Evolutionary conservation across 2,113 vertebrate genomes (phyloP).

Genomic region (Sturnus vulgaris): DNA sequence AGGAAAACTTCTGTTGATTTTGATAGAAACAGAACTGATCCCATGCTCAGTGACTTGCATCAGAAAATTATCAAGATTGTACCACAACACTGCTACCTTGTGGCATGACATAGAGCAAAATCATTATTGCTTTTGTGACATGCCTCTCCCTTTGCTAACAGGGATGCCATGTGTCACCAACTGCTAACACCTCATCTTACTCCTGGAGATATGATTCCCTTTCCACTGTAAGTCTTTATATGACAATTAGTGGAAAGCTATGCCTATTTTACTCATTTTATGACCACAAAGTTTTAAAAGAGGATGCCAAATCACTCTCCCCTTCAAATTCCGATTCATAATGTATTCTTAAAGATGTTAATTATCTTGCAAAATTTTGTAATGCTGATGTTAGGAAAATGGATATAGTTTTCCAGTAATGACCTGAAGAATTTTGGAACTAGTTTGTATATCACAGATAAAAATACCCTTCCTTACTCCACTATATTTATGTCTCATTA

Average conservation of each 20-base stretch:
- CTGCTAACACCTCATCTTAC: not conserved
- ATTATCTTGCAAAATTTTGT: not conserved
- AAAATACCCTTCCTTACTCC: conserved; percentile 47
- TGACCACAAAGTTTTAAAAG: not conserved
- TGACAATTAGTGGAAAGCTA: not conserved
- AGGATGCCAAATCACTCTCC: not conserved
- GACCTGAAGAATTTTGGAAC: conserved; percentile 38
- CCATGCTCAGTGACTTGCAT: not conserved
- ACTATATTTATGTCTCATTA: conserved; percentile 69
- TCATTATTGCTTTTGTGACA: not conserved
- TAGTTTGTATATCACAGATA: conserved; percentile 57
- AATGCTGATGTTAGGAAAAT: conserved; percentile 11
- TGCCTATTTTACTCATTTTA: not conserved
- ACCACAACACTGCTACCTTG: conserved; percentile 61
- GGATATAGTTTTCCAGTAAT: conserved; percentile 30
- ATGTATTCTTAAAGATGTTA: not conserved
- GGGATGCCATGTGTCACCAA: not conserved
- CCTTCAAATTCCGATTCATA: not conserved
- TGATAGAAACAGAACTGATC: not conserved
- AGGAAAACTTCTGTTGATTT: not conserved
- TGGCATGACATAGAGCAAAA: conserved; percentile 22
- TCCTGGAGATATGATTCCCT: not conserved
- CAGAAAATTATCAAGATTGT: conserved; percentile 24
- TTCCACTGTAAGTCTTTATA: not conserved
- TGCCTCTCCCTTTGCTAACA: not conserved